Evolutionary conservation across 1,140 invertebrate genomes (phyloP), one percentile per base, ranked within the genome.

Genomic region (Ericerus pela): DNA sequence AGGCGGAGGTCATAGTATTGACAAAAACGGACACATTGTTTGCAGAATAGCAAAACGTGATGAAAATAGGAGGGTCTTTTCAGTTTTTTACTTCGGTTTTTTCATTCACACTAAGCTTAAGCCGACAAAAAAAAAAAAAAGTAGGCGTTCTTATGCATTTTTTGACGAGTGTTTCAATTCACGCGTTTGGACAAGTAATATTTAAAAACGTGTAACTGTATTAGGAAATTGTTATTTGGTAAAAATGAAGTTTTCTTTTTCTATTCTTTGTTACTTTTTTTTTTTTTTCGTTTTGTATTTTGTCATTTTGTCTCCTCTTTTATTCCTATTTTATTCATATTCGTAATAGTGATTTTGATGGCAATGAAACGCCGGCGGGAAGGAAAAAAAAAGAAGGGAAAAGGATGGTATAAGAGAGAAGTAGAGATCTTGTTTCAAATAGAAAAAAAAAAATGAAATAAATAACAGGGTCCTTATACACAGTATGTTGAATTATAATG

Each of bases 141-240:
- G 41, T 47, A 24, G 41, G 41, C 41, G 41, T 47, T 47, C 20
- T 47, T 47, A 47, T 20, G n/a, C 22, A 18, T 24, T 47, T 47
- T 47, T 47, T 47, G 41, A 47, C 41, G 41, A 47, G 41, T 47
- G 41, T 47, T 47, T 47, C 41, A 47, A 47, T 47, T 47, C 41
- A 47, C 16, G 41, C 41, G 20, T 47, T 47, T 47, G 41, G 41
- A 47, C 41, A 47, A 24, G 41, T 47, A 47, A 47, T 47, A 47
- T 47, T 47, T 47, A 47, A 47, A 41, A 47, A 47, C 26, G 26
- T 38, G 20, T 47, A 47, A 47, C 41, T 47, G 41, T 22, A 47
- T 47, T 47, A 47, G 41, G 20, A 47, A 47, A 47, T 47, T 47
- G 41, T 47, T 10, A 24, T 24, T 16, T 2, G 8, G 18, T 24